Evolutionary conservation across 2,888 invertebrate species (phyloP), one percentile per base, ranked within the genome.

Genomic region (Palloptera scutellata): DNA sequence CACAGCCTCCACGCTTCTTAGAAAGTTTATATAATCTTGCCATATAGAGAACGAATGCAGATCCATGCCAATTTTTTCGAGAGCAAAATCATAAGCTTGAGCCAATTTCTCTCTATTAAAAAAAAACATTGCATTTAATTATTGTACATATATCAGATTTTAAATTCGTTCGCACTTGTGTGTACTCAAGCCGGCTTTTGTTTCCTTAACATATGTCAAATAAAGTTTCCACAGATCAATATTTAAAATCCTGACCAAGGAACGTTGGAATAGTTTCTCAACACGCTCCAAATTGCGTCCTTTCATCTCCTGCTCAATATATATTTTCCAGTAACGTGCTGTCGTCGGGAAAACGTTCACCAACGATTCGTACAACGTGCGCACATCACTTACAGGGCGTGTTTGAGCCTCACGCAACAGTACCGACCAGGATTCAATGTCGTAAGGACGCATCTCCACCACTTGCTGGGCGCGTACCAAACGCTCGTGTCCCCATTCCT

Each of bases 161-260:
- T n/a, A 63, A 42, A 53, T 17, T 51, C 10, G 6, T 13, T 89
- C 91, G 87, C 88, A 96, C 96, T 96, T 96, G 87, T 96, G 97
- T 0, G 95, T 94, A 0, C 95, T 92, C 75, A 97, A 88, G 78
- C 94, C 92, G 61, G 96, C 92, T 84, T 97, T 97, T 1, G 98
- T 99, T 83, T 99, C 98, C 86, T 97, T 96, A 45, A 99, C 97
- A 86, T 99, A 99, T 76, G 93, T 93, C 69, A 99, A 89, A 86
- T 99, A 99, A 64, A 97, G 89, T 83, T 98, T 94, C 99, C 99
- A 99, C 73, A 99, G 87, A 84, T 99, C 99, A 74, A 99, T 98
- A 87, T 98, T 98, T 69, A 99, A 89, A 75, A 99, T 98, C 89
- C 97, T 97, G 87, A 98, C 96, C 67, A 99, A 89, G 86, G 98